These are phyloP conservation scores for Globia sparganii DNA, from an alignment of 2,888 invertebrate genomes.

Conservation along the genomic window DNA sequence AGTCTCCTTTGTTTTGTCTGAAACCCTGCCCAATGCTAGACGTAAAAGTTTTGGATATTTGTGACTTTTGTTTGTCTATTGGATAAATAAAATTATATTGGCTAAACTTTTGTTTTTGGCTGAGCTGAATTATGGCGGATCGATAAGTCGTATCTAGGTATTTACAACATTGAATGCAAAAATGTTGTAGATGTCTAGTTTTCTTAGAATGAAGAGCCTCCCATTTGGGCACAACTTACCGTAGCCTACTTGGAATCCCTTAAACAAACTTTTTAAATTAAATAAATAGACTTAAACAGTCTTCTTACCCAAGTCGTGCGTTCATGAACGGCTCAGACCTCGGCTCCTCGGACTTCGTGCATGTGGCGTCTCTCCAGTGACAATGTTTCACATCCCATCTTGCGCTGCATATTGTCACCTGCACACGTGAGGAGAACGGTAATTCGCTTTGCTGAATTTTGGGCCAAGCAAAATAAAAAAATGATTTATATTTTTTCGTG, in stretches of 20 bases:
- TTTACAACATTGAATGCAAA: background rate
- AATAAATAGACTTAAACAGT: too few species aligned
- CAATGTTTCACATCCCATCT: background rate
- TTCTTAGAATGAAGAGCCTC: background rate
- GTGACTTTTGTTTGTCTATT: slow-evolving; percentile 59
- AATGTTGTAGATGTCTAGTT: background rate
- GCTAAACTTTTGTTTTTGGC: slow-evolving; percentile 32
- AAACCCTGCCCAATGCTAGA: slow-evolving; percentile 62
- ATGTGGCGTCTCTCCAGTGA: background rate
- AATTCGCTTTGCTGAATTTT: background rate
- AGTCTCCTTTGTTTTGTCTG: slow-evolving; percentile 73
- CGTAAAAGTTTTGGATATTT: slow-evolving; percentile 61
- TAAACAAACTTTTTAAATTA: too few species aligned
- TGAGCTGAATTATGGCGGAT: slow-evolving; percentile 3
- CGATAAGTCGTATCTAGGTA: slow-evolving; percentile 8
- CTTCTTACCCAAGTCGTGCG: background rate
- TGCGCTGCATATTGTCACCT: background rate
- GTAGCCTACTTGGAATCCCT: background rate
- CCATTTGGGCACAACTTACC: background rate
- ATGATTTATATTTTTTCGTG: too few species aligned
- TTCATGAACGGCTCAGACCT: background rate
- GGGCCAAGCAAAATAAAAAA: too few species aligned
- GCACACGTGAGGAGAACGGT: background rate
- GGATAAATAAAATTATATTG: slow-evolving; percentile 45
- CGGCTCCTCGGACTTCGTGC: too few species aligned